Base-by-base conservation (phyloP, 2,888 invertebrate species). In the Arge pagana region DNA sequence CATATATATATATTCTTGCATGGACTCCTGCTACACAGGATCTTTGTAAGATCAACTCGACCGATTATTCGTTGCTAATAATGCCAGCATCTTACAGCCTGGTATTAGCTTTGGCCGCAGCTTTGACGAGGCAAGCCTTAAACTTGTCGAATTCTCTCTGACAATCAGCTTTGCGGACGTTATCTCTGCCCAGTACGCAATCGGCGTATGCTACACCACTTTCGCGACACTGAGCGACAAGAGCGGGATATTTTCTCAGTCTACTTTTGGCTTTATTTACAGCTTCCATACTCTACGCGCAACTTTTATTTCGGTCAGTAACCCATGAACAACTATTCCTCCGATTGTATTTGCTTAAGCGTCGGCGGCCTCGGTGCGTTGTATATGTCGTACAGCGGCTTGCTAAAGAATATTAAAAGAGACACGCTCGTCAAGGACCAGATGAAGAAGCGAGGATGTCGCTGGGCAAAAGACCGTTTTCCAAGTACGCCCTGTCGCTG, bases 61-160 rank as follows among this genome's bases (percentile, higher is more conserved):
- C n/a, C n/a, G n/a, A n/a, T n/a, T n/a, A n/a, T n/a, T n/a, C n/a
- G n/a, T n/a, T n/a, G n/a, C n/a, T n/a, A n/a, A n/a, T n/a, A n/a
- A n/a, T n/a, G n/a, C n/a, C n/a, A n/a, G n/a, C n/a, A n/a, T 3
- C 15, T 81, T 84, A 92, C 63, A 91, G 78, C 74, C 82, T 85
- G 3, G 85, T 87, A 77, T 88, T 89, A 65, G 85, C 77, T 58
- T 82, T 81, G 56, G 79, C 81, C 3, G 91, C 90, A 49, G 86
- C 85, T 60, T 86, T 82, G 63, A 83, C 78, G 24, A 95, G 77
- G 71, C 94, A 95, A 35, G 74, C 72, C 68, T 86, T 86, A 65
- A 95, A 89, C 53, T 84, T 82, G 43, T 83, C 77, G 72, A 95
- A 95, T 71, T 95, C 93, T 58, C 84, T 81, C 16, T 80, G 80